Evolutionary conservation across 2,888 invertebrate genomes (phyloP).

Genomic region (Dinocampus coccinellae): DNA sequence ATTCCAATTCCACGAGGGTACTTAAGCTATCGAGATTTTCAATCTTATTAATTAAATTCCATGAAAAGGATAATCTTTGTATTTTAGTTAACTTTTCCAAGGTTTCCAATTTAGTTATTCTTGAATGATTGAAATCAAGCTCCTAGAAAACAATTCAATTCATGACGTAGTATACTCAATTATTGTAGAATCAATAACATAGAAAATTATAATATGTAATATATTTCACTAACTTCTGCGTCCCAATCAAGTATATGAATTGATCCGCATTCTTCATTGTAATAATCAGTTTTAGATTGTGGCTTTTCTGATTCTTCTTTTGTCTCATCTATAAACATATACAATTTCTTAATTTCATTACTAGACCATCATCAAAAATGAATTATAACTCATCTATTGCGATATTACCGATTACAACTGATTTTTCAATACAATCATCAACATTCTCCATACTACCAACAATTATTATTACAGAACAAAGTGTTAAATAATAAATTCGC

Average conservation of each 20-base stretch:
- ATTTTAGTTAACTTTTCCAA: conserved; percentile 82
- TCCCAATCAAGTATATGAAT: conserved; percentile 77
- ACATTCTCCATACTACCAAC: conserved; percentile 22
- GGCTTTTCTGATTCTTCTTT: conserved; percentile 55
- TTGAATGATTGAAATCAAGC: conserved; percentile 91
- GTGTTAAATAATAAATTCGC: too few relatives aligned
- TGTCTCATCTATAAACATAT: too few relatives aligned
- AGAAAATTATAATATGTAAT: too few relatives aligned
- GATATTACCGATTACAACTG: conserved; percentile 18
- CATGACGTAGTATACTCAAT: neutral
- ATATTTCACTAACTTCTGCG: conserved; percentile 70
- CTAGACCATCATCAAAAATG: neutral
- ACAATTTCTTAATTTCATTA: neutral
- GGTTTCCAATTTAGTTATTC: conserved; percentile 87
- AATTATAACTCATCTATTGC: too few relatives aligned
- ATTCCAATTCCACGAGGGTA: conserved; percentile 87
- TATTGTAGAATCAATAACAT: neutral
- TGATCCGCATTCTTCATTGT: conserved; percentile 71
- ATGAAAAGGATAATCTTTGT: conserved; percentile 87
- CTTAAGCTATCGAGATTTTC: conserved; percentile 85
- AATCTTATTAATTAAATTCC: conserved; percentile 96
- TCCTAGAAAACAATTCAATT: conserved; percentile 66
- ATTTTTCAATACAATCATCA: neutral
- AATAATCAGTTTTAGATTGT: conserved; percentile 50
- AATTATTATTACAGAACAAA: neutral